Evolutionary conservation across 2,113 vertebrate species (phyloP), one percentile per base, ranked within the genome.

Genomic region (Columbina picui): DNA sequence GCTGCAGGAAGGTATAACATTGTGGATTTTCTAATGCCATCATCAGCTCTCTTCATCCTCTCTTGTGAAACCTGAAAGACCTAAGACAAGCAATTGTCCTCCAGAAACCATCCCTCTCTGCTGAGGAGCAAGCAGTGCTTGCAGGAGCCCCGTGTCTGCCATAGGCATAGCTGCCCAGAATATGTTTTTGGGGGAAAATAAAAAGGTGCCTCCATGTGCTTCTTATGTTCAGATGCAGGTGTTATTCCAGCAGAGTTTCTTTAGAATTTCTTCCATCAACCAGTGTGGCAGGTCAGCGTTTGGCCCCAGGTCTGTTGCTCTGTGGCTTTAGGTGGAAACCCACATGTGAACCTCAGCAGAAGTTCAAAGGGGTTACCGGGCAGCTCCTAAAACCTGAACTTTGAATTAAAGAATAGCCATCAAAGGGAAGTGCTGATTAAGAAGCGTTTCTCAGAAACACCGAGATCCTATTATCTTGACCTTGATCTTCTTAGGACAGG

Each of bases 401-500:
- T 93, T 8, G 92, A 89, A 96, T 95, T 96, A 92, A 81, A 76
- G 86, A 89, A 90, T 52, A 79, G 76, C 88, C 87, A 57, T 90
- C 91, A 84, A 95, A 94, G 91, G 73, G 71, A 95, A 90, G 74
- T 32, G 93, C 84, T 88, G 88, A 74, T 92, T 78, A 95, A 94
- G 88, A 68, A 89, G 90, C 52, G 19, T 94, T 97, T 94, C 88
- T 89, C 90, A 82, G 83, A 94, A 95, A 95, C 70, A 71, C 75
- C 0, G 13, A 65, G 92, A 96, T 96, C 96, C 63, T 92, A 93
- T 97, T 96, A 97, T 96, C 93, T 95, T 94, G 92, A 95, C 97
- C 93, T 97, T 97, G 92, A 95, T 96, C 95, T 92, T 56, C 94
- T 97, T 96, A 96, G 92, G 91, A 79, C 70, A 57, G 84, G 84